Conservation (phyloP, 2,113 vertebrate genomes). For the Rhombomys opimus region DNA sequence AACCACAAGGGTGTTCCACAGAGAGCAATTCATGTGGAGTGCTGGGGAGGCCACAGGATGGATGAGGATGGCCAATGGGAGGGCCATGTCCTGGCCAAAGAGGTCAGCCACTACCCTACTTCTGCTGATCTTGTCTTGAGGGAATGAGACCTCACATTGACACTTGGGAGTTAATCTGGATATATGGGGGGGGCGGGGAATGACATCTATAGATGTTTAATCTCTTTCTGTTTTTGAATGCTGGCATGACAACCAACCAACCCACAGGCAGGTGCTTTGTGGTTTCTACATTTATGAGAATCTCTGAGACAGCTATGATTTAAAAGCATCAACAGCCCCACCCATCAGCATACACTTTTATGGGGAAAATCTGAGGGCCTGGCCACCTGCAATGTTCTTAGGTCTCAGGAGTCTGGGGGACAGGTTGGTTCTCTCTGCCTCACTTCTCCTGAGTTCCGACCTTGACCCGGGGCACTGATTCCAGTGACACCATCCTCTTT, state of each 20-base stretch:
- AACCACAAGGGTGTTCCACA: background rate
- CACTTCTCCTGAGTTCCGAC: background rate
- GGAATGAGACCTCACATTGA: background rate
- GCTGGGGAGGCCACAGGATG: background rate
- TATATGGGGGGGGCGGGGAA: background rate
- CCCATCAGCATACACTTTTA: background rate
- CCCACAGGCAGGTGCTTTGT: background rate
- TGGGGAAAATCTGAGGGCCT: background rate
- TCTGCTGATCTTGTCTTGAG: background rate
- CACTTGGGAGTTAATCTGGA: background rate
- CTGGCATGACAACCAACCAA: background rate
- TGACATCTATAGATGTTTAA: background rate
- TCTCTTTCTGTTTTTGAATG: background rate
- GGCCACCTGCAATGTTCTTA: background rate
- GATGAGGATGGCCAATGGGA: background rate
- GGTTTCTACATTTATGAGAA: background rate
- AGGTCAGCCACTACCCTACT: background rate
- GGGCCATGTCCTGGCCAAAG: background rate
- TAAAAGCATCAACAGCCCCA: background rate
- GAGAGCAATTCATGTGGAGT: background rate
- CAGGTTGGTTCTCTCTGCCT: background rate
- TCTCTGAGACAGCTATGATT: constrained; percentile 1
- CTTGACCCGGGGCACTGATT: background rate
- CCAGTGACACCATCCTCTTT: background rate
- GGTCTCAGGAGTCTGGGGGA: background rate